Conservation (phyloP, 2,797 vertebrate species). For the Acanthurus tractus region DNA sequence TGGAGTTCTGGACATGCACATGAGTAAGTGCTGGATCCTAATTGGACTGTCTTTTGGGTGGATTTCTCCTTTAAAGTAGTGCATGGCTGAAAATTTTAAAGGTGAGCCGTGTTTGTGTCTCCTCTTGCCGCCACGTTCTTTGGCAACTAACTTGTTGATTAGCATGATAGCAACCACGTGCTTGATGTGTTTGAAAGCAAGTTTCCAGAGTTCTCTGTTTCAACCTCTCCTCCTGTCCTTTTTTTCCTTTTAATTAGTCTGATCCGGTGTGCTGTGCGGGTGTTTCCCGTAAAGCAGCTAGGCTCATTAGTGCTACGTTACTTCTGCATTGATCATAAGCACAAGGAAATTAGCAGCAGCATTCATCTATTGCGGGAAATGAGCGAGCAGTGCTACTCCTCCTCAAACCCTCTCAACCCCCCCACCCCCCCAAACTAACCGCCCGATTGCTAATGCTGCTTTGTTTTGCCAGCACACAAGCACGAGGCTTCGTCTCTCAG, state of each 20-base stretch:
- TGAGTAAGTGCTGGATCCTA: constrained; percentile 11
- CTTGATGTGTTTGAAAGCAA: constrained; percentile 11
- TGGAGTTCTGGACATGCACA: constrained; percentile 10
- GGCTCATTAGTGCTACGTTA: constrained; percentile 37
- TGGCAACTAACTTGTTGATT: constrained; percentile 66
- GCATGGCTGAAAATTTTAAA: constrained; percentile 40
- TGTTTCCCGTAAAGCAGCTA: background rate
- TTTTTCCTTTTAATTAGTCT: constrained; percentile 4
- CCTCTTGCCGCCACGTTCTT: background rate
- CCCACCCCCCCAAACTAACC: background rate
- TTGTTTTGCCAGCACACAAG: constrained; percentile 51
- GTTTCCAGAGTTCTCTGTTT: constrained; percentile 25
- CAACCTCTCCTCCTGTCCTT: background rate
- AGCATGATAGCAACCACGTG: background rate
- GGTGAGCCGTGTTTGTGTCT: constrained; percentile 60
- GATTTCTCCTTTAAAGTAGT: constrained; percentile 37
- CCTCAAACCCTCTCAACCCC: background rate
- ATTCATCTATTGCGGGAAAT: constrained; percentile 38
- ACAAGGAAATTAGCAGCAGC: constrained; percentile 29
- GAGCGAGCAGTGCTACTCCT: background rate
- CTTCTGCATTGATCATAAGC: constrained; percentile 43
- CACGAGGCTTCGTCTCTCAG: constrained; percentile 36
- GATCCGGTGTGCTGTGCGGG: background rate
- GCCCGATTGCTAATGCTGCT: constrained; percentile 44
- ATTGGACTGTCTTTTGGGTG: constrained; percentile 34